phyloP scores from a whole-genome alignment of 2,113 vertebrate species.

The Emydocephalus ijimae region DNA sequence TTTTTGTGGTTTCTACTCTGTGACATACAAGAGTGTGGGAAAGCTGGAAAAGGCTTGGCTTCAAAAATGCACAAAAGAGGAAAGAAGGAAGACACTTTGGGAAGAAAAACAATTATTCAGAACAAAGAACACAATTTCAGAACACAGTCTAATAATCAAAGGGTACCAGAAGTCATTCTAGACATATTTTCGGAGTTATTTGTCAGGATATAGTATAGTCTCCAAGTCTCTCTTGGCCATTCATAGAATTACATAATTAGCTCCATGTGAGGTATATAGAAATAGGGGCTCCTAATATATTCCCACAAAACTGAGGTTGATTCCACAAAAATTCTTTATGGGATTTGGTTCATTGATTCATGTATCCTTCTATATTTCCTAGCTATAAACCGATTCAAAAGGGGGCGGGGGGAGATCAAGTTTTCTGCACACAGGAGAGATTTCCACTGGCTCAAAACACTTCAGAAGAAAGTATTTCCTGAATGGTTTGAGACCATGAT shows the following conservation, averaged over 20 bases:
- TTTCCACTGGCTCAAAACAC: slow-evolving; percentile 13
- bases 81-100: slow-evolving; percentile 50
- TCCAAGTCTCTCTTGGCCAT: slow-evolving; percentile 63
- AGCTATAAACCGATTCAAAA: slow-evolving; percentile 12
- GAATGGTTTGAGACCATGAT: not conserved
- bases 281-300: slow-evolving; percentile 33
- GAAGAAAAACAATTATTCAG: slow-evolving; percentile 70
- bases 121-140: slow-evolving; percentile 63
- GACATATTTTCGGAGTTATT: slow-evolving; percentile 78
- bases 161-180: slow-evolving; percentile 69
- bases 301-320: slow-evolving; percentile 23
- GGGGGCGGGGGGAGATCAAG: slow-evolving; percentile 8
- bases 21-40: slow-evolving; percentile 97
- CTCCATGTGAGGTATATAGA: slow-evolving; percentile 55
- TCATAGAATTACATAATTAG: slow-evolving; percentile 53
- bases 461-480: slow-evolving; percentile 30
- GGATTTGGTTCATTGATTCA: not conserved
- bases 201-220: slow-evolving; percentile 61
- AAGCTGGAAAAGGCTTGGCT: slow-evolving; percentile 90
- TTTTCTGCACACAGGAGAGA: not conserved
- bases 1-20: slow-evolving; percentile 91
- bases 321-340: not conserved
- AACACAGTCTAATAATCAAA: slow-evolving; percentile 71
- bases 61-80: slow-evolving; percentile 85
- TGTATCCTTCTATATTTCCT: slow-evolving; percentile 27